Evolutionary conservation across 1,140 invertebrate species (phyloP).

Genomic region (Leptestheria dahalacensis): DNA sequence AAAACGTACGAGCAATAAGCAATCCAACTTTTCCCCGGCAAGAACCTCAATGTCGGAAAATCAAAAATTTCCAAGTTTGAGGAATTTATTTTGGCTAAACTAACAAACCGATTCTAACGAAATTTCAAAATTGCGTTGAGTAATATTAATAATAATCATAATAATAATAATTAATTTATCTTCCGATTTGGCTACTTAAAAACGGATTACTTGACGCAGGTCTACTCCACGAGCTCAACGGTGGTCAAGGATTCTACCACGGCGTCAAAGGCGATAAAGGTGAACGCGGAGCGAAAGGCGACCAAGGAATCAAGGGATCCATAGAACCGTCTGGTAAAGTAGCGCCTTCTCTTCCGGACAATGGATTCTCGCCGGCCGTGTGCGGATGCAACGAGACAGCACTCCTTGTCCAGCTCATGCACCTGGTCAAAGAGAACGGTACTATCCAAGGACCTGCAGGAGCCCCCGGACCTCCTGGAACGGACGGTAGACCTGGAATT

Average conservation of each 20-base stretch:
- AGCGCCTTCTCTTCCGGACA: neutral
- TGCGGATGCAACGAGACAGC: slow-evolving; percentile 17
- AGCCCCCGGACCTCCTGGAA: neutral
- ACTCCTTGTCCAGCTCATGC: slow-evolving; percentile 7
- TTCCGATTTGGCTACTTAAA: too few species aligned
- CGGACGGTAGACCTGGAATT: slow-evolving; percentile 11
- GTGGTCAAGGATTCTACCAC: too few species aligned
- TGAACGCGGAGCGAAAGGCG: slow-evolving; percentile 16
- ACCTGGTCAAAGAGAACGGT: slow-evolving; percentile 1
- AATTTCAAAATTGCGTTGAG: neutral
- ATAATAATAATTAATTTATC: neutral
- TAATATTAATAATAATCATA: neutral
- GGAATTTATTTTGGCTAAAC: too few species aligned
- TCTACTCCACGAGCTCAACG: too few species aligned
- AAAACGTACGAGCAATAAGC: too few species aligned
- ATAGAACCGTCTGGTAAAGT: neutral
- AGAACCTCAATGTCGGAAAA: too few species aligned
- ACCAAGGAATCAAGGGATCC: neutral
- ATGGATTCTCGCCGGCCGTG: neutral
- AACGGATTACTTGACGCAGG: too few species aligned
- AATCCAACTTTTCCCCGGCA: too few species aligned
- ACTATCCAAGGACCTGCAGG: neutral
- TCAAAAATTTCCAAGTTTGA: too few species aligned
- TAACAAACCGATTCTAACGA: too few species aligned
- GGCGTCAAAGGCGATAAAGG: slow-evolving; percentile 14